These are phyloP conservation scores for Apocheima hispidaria DNA, from an alignment of 2,888 invertebrate genomes.

Conservation along the genomic window DNA sequence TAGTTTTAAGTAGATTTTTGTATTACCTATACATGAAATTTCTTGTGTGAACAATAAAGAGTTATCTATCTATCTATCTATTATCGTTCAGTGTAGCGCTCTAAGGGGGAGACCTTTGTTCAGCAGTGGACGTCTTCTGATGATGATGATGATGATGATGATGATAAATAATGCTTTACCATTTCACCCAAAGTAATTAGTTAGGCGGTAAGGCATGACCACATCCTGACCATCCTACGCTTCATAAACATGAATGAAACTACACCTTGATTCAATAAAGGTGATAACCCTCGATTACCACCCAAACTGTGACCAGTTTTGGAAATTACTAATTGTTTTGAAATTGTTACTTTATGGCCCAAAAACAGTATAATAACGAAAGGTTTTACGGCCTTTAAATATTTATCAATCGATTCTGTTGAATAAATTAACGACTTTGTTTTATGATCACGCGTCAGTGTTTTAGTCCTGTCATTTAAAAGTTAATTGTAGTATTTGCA, in stretches of 20 bases:
- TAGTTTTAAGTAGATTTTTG: too few relatives aligned
- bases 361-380: slow-evolving; percentile 38
- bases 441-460: slow-evolving; percentile 7
- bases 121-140: too few relatives aligned
- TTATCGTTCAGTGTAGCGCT: too few relatives aligned
- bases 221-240: slow-evolving; percentile 17
- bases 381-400: slow-evolving; percentile 41
- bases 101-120: too few relatives aligned
- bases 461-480: slow-evolving; percentile 17
- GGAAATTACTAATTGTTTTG: slow-evolving; percentile 45
- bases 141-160: too few relatives aligned
- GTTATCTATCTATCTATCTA: too few relatives aligned
- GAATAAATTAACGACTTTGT: slow-evolving; percentile 36
- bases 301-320: slow-evolving; percentile 49
- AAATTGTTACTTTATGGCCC: slow-evolving; percentile 43
- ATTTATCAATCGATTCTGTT: slow-evolving; percentile 38
- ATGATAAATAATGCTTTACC: background rate
- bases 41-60: too few relatives aligned
- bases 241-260: slow-evolving; percentile 19
- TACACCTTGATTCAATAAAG: slow-evolving; percentile 38
- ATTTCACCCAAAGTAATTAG: background rate
- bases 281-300: slow-evolving; percentile 44
- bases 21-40: too few relatives aligned
- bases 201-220: slow-evolving; percentile 2
- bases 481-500: slow-evolving; percentile 29